Evolutionary conservation across 2,113 vertebrate species (phyloP), one percentile per base, ranked within the genome.

Genomic region (Oreocharis arfaki): DNA sequence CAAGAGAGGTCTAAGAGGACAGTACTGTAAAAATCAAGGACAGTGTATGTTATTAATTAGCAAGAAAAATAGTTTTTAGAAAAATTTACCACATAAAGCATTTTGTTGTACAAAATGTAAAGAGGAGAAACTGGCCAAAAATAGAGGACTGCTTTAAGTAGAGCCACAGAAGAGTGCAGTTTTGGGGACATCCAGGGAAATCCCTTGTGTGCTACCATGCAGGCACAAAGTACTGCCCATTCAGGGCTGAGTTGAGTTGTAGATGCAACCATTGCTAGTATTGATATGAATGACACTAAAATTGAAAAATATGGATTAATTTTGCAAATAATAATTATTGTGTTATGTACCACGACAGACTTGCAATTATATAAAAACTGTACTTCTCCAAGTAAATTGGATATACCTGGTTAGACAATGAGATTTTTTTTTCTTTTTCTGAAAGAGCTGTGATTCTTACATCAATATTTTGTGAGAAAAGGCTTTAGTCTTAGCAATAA

Each of bases 171-270:
- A 23, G 3, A 41, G 6, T 20, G 19, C 5, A 27, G 24, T 44
- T 75, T 76, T 76, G 13, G 12, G 14, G 4, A 68, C 3, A 3
- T 33, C 16, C 30, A 44, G 33, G 15, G 13, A 88, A 85, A 76
- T 20, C 6, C 6, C 13, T 4, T 6, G 14, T 39, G 7, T n/a
- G 52, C 10, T 74, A 8, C 13, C 1, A 0, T 12, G 1, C 5
- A 7, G 2, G 5, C 9, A 63, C 21, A 33, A 44, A 14, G 15
- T 24, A 22, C 7, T n/a, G 52, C 14, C 8, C 5, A 2, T 50
- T 86, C 20, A 32, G 30, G 11, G 22, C 15, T 78, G 32, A 77
- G 6, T 5, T 56, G 11, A 16, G 9, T 7, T 47, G 4, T 68
- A 59, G 24, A 3, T 49, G 7, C 12, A 79, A 15, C 6, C 21